Evolutionary conservation across 2,797 vertebrate genomes (phyloP).

Genomic region (Chromis chromis): DNA sequence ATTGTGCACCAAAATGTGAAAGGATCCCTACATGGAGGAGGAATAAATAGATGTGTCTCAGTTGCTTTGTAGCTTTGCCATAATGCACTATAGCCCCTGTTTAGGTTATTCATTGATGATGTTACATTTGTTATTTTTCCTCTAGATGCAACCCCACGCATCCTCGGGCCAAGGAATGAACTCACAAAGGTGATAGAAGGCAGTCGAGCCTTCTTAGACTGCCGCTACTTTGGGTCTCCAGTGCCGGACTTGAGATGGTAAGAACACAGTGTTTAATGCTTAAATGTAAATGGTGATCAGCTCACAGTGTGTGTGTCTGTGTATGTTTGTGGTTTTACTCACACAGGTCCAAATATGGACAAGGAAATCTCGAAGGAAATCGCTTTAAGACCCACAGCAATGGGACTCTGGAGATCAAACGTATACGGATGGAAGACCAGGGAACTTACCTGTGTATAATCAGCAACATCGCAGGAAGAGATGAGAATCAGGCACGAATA

Average conservation of each 20-base stretch:
- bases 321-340: slow-evolving; percentile 3
- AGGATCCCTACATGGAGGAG: too few species aligned
- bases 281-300: background rate
- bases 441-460: slow-evolving; percentile 93
- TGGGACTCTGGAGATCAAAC: slow-evolving; percentile 92
- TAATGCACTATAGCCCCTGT: background rate
- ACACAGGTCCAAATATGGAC: slow-evolving; percentile 95
- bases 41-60: too few species aligned
- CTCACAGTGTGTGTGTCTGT: background rate
- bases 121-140: background rate
- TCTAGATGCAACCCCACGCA: slow-evolving; percentile 90
- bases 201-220: slow-evolving; percentile 88
- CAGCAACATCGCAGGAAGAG: slow-evolving; percentile 94
- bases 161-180: slow-evolving; percentile 89
- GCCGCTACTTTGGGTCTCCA: slow-evolving; percentile 95
- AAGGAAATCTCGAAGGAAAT: slow-evolving; percentile 91
- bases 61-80: background rate
- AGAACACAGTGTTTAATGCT: slow-evolving; percentile 55
- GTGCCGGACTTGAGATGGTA: slow-evolving; percentile 95
- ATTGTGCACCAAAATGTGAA: too few species aligned
- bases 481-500: slow-evolving; percentile 91
- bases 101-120: background rate
- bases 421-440: slow-evolving; percentile 90
- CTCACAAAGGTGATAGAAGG: slow-evolving; percentile 90
- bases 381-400: slow-evolving; percentile 91